These are phyloP conservation scores for Muscina levida DNA, from an alignment of 2,888 invertebrate species.

Conservation along the genomic window DNA sequence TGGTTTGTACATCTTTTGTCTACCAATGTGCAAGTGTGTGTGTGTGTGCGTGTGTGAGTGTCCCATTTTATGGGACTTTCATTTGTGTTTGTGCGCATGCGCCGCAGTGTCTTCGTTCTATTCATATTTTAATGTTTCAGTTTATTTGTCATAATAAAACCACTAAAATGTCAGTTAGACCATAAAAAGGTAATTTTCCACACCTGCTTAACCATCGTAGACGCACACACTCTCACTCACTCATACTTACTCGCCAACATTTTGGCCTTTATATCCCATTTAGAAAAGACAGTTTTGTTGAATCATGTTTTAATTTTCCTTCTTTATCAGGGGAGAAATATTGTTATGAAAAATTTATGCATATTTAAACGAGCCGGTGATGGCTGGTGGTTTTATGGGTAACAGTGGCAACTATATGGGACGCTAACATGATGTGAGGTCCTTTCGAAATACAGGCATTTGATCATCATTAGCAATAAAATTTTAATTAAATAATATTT, in stretches of 20 bases:
- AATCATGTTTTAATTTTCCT: slow-evolving; percentile 30
- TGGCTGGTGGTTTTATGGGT: not conserved
- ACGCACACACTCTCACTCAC: not conserved
- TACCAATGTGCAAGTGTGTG: not conserved
- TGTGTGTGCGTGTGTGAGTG: not conserved
- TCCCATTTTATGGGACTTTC: not conserved
- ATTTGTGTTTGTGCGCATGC: slow-evolving; percentile 29
- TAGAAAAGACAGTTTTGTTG: slow-evolving; percentile 31
- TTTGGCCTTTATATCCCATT: not conserved
- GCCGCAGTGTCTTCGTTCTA: slow-evolving; percentile 22
- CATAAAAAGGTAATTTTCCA: slow-evolving; percentile 77
- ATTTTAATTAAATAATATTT: slow-evolving; percentile 35
- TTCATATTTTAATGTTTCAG: slow-evolving; percentile 51
- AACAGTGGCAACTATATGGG: not conserved
- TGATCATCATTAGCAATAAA: slow-evolving; percentile 34
- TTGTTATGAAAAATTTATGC: slow-evolving; percentile 42
- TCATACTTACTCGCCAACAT: slow-evolving; percentile 5
- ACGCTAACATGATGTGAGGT: slow-evolving; percentile 53
- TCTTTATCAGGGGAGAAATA: not conserved
- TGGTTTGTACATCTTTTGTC: slow-evolving; percentile 5
- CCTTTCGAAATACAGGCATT: slow-evolving; percentile 37
- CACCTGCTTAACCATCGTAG: slow-evolving; percentile 72
- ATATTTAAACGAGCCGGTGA: not conserved
- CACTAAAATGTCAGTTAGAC: slow-evolving; percentile 73
- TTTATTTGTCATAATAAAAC: slow-evolving; percentile 69